Percentiles rank a stretch among this genome's conserved stretches.
Conservation (phyloP, 2,797 vertebrate species). For the Pipistrellus kuhlii region DNA sequence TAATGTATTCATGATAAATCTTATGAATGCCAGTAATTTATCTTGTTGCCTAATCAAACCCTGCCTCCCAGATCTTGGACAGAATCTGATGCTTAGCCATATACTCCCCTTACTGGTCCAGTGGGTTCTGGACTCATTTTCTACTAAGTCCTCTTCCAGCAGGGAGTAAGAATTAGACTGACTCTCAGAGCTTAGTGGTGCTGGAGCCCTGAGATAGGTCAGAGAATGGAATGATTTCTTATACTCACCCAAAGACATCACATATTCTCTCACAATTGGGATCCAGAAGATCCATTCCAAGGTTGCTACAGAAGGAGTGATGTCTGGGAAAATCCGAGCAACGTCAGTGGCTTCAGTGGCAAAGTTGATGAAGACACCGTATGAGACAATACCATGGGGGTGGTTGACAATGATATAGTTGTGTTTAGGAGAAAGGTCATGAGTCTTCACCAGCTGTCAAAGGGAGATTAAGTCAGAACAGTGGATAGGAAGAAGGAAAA, state of each 20-base stretch:
- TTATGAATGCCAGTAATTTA: constrained; percentile 6
- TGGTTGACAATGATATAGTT: constrained; percentile 96
- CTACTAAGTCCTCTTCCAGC: not conserved
- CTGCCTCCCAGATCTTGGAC: not conserved
- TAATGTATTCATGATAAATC: constrained; percentile 40
- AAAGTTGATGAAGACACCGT: constrained; percentile 93
- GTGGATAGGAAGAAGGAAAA: constrained; percentile 71
- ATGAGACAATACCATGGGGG: constrained; percentile 94
- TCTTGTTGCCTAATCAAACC: not conserved
- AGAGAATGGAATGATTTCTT: constrained; percentile 17
- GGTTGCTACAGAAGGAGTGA: constrained; percentile 88
- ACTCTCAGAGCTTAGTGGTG: not conserved
- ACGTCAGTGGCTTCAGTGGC: constrained; percentile 92
- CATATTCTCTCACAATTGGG: constrained; percentile 93
- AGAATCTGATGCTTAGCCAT: not conserved
- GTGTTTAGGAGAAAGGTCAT: constrained; percentile 91
- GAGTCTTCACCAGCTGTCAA: constrained; percentile 92
- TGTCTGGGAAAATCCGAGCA: constrained; percentile 89
- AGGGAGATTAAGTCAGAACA: constrained; percentile 74
- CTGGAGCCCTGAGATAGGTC: not conserved
- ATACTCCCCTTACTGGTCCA: not conserved
- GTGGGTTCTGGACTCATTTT: not conserved
- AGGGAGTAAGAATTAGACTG: not conserved
- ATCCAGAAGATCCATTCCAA: constrained; percentile 93
- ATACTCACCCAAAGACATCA: constrained; percentile 91